Evolutionary conservation across 2,888 invertebrate species (phyloP), one percentile per base, ranked within the genome.

Genomic region (Horisme vitalbata): DNA sequence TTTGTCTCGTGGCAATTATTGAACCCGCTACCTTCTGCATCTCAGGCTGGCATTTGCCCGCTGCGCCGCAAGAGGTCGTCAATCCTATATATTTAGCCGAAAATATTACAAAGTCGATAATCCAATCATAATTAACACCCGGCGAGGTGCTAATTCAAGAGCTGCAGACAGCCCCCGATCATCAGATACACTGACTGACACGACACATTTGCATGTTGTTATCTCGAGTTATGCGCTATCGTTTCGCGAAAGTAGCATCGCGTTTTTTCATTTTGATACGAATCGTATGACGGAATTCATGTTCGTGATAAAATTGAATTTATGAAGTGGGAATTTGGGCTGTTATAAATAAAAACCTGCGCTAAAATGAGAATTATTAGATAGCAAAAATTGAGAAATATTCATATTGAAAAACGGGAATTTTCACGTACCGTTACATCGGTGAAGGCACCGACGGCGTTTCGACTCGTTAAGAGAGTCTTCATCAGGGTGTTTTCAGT

Each of bases 181-280:
- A 32, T 43, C 32, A 32, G 48, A 48, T 43, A 43, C 24, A 6
- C 7, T 20, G 24, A 38, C 37, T 33, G 37, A 37, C 41, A 32
- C 30, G 36, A 36, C 31, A 44, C 45, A 41, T 48, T 43, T 43
- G 38, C 48, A 43, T 34, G 18, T 10, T 13, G 27, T 49, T 41
- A 52, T 51, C 45, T 53, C 18, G 33, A 52, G 33, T 46, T 41
- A 52, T 49, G 45, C 9, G 49, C 31, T 52, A 47, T 47, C 53
- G 13, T 52, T 54, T 50, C 45, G 49, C 46, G 30, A 35, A 45
- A 52, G 38, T 43, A 33, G 11, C 51, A 41, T 47, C 50, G 37
- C 49, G 23, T 50, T 50, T 52, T 50, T 52, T 43, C 31, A 30
- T 41, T 30, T 50, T 45, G 57, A 57, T 57, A 52, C 23, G 14